These are phyloP conservation scores for Uromys caudimaculatus DNA, from an alignment of 2,797 vertebrate species.

Conservation along the genomic window DNA sequence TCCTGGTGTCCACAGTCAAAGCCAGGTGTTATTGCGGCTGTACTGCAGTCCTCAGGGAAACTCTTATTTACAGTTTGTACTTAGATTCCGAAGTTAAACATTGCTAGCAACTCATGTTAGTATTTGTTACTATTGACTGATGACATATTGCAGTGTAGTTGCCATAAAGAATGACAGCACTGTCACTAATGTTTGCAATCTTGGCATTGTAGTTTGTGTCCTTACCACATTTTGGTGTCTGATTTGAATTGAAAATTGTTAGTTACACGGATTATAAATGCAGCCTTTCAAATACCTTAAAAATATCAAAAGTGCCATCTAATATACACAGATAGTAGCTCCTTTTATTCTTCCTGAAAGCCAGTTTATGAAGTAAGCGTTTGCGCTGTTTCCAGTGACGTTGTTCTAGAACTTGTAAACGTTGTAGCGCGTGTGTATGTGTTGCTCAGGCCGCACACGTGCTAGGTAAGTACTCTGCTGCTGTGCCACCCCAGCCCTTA, in stretches of 20 bases:
- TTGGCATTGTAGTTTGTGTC: neutral
- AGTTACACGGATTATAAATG: neutral
- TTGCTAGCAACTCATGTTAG: neutral
- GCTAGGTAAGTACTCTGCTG: neutral
- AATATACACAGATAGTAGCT: neutral
- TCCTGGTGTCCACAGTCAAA: neutral
- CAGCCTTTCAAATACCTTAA: neutral
- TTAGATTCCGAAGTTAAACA: constrained; percentile 41
- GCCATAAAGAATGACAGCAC: neutral
- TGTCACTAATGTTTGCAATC: neutral
- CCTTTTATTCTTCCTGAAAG: constrained; percentile 31
- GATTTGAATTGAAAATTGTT: constrained; percentile 46
- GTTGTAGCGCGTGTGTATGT: neutral
- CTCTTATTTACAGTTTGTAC: constrained; percentile 5
- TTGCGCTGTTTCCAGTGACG: neutral
- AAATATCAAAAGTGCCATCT: neutral
- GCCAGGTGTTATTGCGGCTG: neutral
- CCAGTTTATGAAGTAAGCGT: neutral
- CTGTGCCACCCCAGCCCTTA: neutral
- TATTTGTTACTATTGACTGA: neutral
- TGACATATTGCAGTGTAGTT: neutral
- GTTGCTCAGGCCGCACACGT: neutral
- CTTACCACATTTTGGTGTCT: constrained; percentile 5
- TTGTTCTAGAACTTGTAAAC: neutral
- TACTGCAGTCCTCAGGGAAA: neutral